A percentile compares a stretch with the other conserved stretches of the same genome.
Evolutionary conservation across 2,888 invertebrate species (phyloP).

Genomic region (Aphodius sticticus): DNA sequence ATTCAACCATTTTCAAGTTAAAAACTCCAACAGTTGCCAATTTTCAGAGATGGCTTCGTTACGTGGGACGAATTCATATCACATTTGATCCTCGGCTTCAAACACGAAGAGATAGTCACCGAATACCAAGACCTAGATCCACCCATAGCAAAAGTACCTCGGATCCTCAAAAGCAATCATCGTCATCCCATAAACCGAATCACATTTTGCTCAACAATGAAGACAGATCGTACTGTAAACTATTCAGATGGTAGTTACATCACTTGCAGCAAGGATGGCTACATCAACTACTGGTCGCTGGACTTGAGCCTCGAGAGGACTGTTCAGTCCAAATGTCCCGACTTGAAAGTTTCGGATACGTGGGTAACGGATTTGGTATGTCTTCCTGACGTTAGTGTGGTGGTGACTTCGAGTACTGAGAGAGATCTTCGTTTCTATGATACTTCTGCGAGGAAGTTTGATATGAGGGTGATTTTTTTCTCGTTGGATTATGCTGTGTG

Average conservation of each 20-base stretch:
- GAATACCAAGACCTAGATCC: conserved; percentile 69
- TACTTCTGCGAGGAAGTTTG: conserved; percentile 76
- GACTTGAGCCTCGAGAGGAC: conserved; percentile 69
- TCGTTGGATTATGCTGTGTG: conserved; percentile 69
- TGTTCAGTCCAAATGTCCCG: conserved; percentile 71
- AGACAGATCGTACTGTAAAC: conserved; percentile 64
- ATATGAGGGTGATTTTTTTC: conserved; percentile 73
- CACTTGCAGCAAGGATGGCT: conserved; percentile 79
- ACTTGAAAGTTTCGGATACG: conserved; percentile 66
- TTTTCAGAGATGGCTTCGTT: conserved; percentile 60
- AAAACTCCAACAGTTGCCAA: no score
- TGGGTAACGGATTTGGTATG: conserved; percentile 79
- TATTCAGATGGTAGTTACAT: conserved; percentile 75
- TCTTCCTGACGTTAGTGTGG: conserved; percentile 78
- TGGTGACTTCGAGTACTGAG: conserved; percentile 81
- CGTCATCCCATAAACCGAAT: conserved; percentile 73
- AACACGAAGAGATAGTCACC: conserved; percentile 69
- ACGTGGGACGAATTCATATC: conserved; percentile 84
- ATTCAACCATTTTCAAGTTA: no score
- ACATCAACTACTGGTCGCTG: conserved; percentile 79
- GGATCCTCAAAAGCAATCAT: conserved; percentile 71
- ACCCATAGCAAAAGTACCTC: conserved; percentile 69
- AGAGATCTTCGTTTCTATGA: conserved; percentile 84
- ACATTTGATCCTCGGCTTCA: conserved; percentile 77
- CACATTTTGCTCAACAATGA: conserved; percentile 68